Conservation (phyloP, 1,140 invertebrate genomes). For the Hestina assimilis region DNA sequence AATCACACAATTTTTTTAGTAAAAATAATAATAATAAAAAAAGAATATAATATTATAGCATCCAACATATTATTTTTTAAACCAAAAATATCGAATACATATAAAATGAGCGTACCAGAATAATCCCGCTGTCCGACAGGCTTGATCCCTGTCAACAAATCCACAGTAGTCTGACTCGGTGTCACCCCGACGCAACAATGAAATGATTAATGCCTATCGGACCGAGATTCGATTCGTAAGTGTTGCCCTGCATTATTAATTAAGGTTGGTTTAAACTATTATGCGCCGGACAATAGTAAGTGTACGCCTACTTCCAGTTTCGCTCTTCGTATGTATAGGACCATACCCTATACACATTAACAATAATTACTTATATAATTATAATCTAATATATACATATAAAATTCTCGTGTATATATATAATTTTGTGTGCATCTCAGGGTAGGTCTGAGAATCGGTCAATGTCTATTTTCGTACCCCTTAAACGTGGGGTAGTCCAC, state of each 20-base stretch:
- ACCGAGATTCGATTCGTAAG: slow-evolving; percentile 47
- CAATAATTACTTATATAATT: too few relatives aligned
- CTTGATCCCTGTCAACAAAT: slow-evolving; percentile 72
- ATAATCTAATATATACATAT: too few relatives aligned
- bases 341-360: too few relatives aligned
- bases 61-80: not conserved
- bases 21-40: too few relatives aligned
- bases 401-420: too few relatives aligned
- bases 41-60: too few relatives aligned
- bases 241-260: slow-evolving; percentile 39
- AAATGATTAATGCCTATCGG: slow-evolving; percentile 69
- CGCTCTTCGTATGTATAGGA: not conserved
- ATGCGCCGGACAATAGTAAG: not conserved
- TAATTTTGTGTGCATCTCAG: too few relatives aligned
- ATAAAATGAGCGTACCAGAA: slow-evolving; percentile 35
- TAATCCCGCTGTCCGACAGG: slow-evolving; percentile 46
- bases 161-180: slow-evolving; percentile 65
- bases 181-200: slow-evolving; percentile 63
- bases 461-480: too few relatives aligned
- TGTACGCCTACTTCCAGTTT: too few relatives aligned
- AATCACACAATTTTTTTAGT: too few relatives aligned
- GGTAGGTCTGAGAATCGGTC: too few relatives aligned
- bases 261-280: slow-evolving; percentile 3
- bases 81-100: not conserved
- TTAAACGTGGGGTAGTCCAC: too few relatives aligned